phyloP scores from a whole-genome alignment of 37 sponge, comb jelly and placozoan species.

The Halichondria panicea region DNA sequence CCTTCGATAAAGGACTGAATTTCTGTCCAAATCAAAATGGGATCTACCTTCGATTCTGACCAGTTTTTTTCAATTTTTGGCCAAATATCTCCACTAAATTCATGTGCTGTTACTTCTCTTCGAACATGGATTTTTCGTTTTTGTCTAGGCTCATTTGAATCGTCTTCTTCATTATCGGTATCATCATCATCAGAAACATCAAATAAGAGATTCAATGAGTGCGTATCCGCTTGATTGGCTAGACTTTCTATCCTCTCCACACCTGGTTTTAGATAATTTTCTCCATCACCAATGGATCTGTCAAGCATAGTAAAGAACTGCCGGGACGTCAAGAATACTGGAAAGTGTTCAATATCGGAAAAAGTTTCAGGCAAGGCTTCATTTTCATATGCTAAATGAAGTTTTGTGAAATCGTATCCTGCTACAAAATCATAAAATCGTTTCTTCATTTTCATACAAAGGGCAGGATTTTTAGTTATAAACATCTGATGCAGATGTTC shows the following conservation, averaged over 20 bases:
- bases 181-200: no score
- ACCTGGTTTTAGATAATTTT: conserved; percentile 54
- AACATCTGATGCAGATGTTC: conserved; percentile 86
- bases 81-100: no score
- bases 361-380: conserved; percentile 17
- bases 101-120: no score
- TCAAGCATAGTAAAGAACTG: conserved; percentile 78
- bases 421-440: conserved; percentile 62
- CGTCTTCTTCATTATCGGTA: no score
- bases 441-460: conserved; percentile 67
- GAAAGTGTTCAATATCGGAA: conserved; percentile 37
- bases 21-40: conserved; percentile 83
- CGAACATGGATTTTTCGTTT: no score
- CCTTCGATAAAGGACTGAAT: conserved; percentile 86
- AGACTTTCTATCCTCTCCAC: conserved; percentile 48
- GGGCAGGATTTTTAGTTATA: conserved; percentile 79
- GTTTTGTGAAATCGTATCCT: conserved; percentile 4
- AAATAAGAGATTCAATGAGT: conserved; percentile 24
- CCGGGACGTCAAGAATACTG: conserved; percentile 74
- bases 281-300: conserved; percentile 42
- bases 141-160: no score
- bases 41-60: no score
- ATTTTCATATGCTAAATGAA: conserved; percentile 33
- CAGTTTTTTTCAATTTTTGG: no score
- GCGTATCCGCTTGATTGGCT: conserved; percentile 41